Evolutionary conservation across 92 coral and sea anemone genomes (phyloP).

Genomic region (Plumapathes pennacea): DNA sequence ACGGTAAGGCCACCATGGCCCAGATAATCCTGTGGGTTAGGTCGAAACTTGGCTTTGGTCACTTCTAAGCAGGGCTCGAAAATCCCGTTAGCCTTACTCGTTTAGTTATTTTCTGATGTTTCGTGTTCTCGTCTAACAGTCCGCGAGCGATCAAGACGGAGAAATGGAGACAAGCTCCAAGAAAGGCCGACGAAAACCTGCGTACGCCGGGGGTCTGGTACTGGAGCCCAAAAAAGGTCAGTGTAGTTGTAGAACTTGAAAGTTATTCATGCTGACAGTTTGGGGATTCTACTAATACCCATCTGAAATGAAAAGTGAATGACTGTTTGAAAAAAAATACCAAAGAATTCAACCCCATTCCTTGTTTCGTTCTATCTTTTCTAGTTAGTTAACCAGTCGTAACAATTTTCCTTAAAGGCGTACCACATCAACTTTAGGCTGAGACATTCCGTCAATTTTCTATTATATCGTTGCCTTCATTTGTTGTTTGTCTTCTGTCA

Average conservation of each 20-base stretch:
- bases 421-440: neutral
- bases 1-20: slow-evolving; percentile 23
- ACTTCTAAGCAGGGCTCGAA: neutral
- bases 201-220: slow-evolving; percentile 97
- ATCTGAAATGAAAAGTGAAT: too few species aligned
- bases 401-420: neutral
- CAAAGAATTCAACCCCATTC: too few species aligned
- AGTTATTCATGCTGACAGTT: too few species aligned
- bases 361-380: too few species aligned
- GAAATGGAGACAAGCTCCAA: slow-evolving; percentile 57
- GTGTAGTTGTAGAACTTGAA: too few species aligned
- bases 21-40: neutral
- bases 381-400: too few species aligned
- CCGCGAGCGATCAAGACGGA: slow-evolving; percentile 56
- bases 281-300: too few species aligned
- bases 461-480: too few species aligned
- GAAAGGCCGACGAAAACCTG: slow-evolving; percentile 93
- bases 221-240: slow-evolving; percentile 96
- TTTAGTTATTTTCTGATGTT: neutral
- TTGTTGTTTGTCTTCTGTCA: too few species aligned
- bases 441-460: neutral
- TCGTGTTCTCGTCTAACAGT: slow-evolving; percentile 5
- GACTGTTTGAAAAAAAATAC: too few species aligned
- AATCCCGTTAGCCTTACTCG: neutral
- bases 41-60: neutral